These are phyloP conservation scores for Triplophysa tibetana DNA, from an alignment of 2,113 vertebrate genomes.

Conservation along the genomic window DNA sequence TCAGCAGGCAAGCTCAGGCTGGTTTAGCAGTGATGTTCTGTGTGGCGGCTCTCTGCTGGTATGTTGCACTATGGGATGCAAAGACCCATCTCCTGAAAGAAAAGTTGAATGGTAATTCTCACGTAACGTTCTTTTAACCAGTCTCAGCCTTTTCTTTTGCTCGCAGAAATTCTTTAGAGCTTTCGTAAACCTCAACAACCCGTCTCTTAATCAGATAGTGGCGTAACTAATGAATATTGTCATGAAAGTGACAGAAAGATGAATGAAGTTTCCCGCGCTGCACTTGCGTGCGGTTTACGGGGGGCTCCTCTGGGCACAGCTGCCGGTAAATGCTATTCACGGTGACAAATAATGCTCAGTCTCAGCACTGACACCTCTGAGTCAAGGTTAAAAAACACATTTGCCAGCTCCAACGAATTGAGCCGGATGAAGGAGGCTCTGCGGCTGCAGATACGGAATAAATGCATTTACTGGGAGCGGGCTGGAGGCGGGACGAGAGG, in stretches of 20 bases:
- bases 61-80: constrained; percentile 24
- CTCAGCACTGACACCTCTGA: constrained; percentile 84
- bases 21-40: background rate
- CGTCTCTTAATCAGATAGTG: constrained; percentile 87
- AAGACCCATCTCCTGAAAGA: background rate
- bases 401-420: constrained; percentile 67
- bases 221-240: constrained; percentile 93
- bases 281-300: constrained; percentile 69
- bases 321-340: constrained; percentile 85
- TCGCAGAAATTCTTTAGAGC: too few species aligned
- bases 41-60: too few species aligned
- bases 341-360: constrained; percentile 90
- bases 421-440: constrained; percentile 53
- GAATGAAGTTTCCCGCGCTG: constrained; percentile 88
- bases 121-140: background rate
- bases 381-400: constrained; percentile 92
- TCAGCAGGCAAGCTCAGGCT: background rate
- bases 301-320: constrained; percentile 79
- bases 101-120: background rate
- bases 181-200: constrained; percentile 15
- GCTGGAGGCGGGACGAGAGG: constrained; percentile 35
- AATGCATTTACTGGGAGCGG: constrained; percentile 64
- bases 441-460: constrained; percentile 59
- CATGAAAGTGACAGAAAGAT: constrained; percentile 93
- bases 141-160: constrained; percentile 22